Evolutionary conservation across 2,797 vertebrate genomes (phyloP).

Genomic region (Hydrolagus colliei): DNA sequence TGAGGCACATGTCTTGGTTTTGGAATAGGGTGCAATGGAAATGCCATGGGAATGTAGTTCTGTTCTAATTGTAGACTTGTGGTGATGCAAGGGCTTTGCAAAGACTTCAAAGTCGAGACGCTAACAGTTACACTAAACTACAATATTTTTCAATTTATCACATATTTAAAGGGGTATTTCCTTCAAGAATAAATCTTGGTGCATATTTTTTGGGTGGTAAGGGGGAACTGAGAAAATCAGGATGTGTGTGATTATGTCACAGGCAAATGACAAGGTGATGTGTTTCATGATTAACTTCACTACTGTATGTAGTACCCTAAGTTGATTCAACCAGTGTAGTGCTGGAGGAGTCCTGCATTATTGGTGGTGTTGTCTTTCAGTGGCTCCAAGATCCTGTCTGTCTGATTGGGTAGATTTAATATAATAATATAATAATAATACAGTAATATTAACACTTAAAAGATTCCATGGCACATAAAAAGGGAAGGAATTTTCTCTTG

Average conservation of each 20-base stretch:
- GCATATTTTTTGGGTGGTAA: background rate
- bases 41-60: background rate
- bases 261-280: background rate
- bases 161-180: background rate
- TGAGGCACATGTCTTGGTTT: background rate
- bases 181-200: too few species aligned
- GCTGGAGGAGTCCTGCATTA: too few species aligned
- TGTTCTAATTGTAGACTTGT: conserved; percentile 2
- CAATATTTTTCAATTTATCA: background rate
- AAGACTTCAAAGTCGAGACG: background rate
- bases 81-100: background rate
- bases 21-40: background rate
- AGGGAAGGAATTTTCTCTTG: too few species aligned
- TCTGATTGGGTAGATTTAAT: too few species aligned
- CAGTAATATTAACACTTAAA: too few species aligned
- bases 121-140: background rate
- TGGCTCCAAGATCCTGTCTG: too few species aligned
- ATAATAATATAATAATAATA: too few species aligned
- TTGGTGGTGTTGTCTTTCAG: too few species aligned
- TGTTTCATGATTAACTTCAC: too few species aligned
- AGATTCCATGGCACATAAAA: too few species aligned
- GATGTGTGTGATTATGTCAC: background rate
- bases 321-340: too few species aligned
- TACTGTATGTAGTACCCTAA: too few species aligned
- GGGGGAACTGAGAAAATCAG: background rate